Evolutionary conservation across 2,888 invertebrate genomes (phyloP), one percentile per base, ranked within the genome.

Genomic region (Mantis religiosa): DNA sequence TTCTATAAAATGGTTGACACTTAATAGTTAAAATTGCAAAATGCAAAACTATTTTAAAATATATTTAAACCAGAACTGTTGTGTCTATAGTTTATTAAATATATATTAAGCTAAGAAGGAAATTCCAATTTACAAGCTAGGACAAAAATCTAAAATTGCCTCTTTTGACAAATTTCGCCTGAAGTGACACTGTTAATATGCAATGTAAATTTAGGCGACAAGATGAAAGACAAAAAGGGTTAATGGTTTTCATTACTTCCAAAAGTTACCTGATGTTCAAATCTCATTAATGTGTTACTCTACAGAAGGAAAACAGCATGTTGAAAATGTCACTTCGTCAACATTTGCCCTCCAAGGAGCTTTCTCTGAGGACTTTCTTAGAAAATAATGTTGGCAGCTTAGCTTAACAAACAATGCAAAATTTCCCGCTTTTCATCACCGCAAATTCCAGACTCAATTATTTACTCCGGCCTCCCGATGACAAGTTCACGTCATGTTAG

Each of bases 401-500:
- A 82, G 27, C 87, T 87, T 87, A 82, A 87, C 87, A 87, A 87
- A 87, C 87, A 87, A 87, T 87, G 82, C 82, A 82, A 82, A 82
- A 30, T 86, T 86, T 86, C 86, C 81, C 25, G 54, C 71, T 81
- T 82, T 87, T 83, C 88, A 88, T 83, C 34, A 88, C 85, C 85
- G 81, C 88, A 88, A 85, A 88, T 84, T 85, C 41, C 84, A 85
- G 81, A 87, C 84, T 89, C 87, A 89, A 87, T 89, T 89, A 89
- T 89, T 89, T 87, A 88, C 84, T 83, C 84, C 34, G 20, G 83
- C 71, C 87, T 82, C 87, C 84, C 71, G 89, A 87, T 87, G 87
- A 88, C 89, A 88, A 83, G 88, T 82, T 47, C 88, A 83, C 83
- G 89, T 89, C 89, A 89, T 89, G 89, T 89, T 83, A 82, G 89